Evolutionary conservation across 2,888 invertebrate genomes (phyloP).

Genomic region (Diarsia dahlii): DNA sequence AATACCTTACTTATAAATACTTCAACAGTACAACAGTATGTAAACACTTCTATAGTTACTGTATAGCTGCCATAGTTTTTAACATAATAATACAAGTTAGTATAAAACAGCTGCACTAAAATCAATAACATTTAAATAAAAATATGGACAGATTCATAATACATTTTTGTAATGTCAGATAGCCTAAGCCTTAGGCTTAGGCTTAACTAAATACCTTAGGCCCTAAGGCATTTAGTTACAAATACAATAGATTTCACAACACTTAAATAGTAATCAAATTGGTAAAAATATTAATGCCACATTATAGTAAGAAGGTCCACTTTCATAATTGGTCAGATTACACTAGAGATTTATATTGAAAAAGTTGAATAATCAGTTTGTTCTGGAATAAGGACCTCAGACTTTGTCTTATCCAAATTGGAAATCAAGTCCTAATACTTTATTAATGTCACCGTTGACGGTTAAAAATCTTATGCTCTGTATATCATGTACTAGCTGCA

Average conservation of each 20-base stretch:
- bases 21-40: constrained; percentile 24
- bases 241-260: constrained; percentile 21
- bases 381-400: neutral
- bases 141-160: constrained; percentile 60
- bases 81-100: constrained; percentile 13
- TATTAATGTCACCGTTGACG: constrained; percentile 76
- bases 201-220: too few species aligned
- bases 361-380: neutral
- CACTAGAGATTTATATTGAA: neutral
- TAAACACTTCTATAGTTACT: constrained; percentile 11
- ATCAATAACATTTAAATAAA: constrained; percentile 27
- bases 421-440: constrained; percentile 73
- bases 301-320: constrained; percentile 1
- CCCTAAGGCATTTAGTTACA: constrained; percentile 7
- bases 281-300: neutral
- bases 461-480: constrained; percentile 76
- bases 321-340: constrained; percentile 1
- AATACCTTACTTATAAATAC: constrained; percentile 41
- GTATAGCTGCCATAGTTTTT: constrained; percentile 5
- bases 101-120: constrained; percentile 20
- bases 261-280: constrained; percentile 1
- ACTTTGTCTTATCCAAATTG: constrained; percentile 64
- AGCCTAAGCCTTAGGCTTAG: too few species aligned
- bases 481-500: constrained; percentile 73
- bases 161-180: constrained; percentile 36